Percentiles rank a stretch among this genome's conserved stretches.
Evolutionary conservation across 2,888 invertebrate species (phyloP).

Genomic region (Thelaira solivaga): DNA sequence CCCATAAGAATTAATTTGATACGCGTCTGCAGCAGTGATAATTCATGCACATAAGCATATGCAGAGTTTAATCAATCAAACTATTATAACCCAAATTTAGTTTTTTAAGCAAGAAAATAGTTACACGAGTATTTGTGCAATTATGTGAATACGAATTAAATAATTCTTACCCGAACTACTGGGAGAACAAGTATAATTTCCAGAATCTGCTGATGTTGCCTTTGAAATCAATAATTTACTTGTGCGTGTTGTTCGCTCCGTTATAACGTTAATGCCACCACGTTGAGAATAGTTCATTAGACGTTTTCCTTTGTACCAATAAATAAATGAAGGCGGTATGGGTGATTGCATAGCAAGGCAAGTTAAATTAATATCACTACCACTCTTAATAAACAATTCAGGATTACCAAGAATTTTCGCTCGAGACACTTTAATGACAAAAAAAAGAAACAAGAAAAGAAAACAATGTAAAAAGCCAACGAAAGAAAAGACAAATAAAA

Average conservation of each 20-base stretch:
- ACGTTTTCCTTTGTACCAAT: constrained; percentile 91
- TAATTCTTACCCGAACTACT: constrained; percentile 81
- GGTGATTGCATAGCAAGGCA: constrained; percentile 89
- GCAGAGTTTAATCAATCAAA: too few species aligned
- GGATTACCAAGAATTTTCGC: constrained; percentile 92
- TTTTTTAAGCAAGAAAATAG: too few species aligned
- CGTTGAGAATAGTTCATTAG: constrained; percentile 92
- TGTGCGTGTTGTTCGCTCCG: constrained; percentile 90
- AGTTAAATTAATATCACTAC: constrained; percentile 95
- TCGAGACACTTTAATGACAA: constrained; percentile 84
- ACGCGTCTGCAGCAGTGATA: too few species aligned
- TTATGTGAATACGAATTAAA: not conserved
- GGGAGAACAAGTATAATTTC: constrained; percentile 92
- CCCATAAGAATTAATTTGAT: too few species aligned
- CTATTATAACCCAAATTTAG: too few species aligned
- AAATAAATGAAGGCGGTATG: constrained; percentile 84
- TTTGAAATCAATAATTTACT: constrained; percentile 91
- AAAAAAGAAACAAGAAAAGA: too few species aligned
- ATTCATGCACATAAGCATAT: too few species aligned
- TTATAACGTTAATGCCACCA: constrained; percentile 92
- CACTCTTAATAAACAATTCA: constrained; percentile 92
- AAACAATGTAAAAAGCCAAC: too few species aligned
- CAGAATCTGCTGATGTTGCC: constrained; percentile 89
- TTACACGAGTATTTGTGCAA: not conserved
- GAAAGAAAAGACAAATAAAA: constrained; percentile 30